Evolutionary conservation across 2,888 invertebrate species (phyloP).

Genomic region (Chaetogeoica ovagalla): DNA sequence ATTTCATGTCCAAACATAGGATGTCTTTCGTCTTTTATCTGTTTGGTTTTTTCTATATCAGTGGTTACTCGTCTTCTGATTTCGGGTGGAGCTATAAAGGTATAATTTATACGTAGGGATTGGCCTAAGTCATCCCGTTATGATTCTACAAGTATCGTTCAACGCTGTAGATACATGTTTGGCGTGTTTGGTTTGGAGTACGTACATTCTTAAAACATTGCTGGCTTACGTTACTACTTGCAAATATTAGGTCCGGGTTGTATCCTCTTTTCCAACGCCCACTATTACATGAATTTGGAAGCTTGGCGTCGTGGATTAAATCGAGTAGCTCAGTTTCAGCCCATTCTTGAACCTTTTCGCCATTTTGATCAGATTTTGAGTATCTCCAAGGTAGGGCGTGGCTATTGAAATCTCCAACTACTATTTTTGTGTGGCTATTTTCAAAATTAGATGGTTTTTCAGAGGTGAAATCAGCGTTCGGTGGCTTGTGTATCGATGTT

Average conservation of each 20-base stretch:
- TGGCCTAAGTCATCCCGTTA: conserved; percentile 13
- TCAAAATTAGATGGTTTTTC: conserved; percentile 21
- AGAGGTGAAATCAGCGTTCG: conserved; percentile 23
- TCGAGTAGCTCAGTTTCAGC: conserved; percentile 38
- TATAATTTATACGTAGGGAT: too few relatives aligned
- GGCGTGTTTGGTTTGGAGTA: background rate
- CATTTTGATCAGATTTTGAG: conserved; percentile 28
- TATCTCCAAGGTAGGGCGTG: conserved; percentile 34
- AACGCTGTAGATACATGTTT: conserved; percentile 24
- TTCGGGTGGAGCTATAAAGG: too few relatives aligned
- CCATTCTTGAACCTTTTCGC: conserved; percentile 47
- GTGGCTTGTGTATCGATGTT: conserved; percentile 44
- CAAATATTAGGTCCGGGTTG: too few relatives aligned
- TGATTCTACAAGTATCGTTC: background rate
- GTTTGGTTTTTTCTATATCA: too few relatives aligned
- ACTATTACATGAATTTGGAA: conserved; percentile 35
- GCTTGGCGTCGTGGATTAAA: conserved; percentile 20
- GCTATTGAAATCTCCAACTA: conserved; percentile 39
- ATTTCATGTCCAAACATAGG: too few relatives aligned
- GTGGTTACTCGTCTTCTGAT: too few relatives aligned
- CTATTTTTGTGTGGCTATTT: conserved; percentile 11
- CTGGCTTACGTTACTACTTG: too few relatives aligned
- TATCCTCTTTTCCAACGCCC: background rate
- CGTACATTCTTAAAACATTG: too few relatives aligned
- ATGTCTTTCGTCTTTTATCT: too few relatives aligned